Conservation (phyloP, 1,140 invertebrate species). For the Drosophila kurseongensis region DNA sequence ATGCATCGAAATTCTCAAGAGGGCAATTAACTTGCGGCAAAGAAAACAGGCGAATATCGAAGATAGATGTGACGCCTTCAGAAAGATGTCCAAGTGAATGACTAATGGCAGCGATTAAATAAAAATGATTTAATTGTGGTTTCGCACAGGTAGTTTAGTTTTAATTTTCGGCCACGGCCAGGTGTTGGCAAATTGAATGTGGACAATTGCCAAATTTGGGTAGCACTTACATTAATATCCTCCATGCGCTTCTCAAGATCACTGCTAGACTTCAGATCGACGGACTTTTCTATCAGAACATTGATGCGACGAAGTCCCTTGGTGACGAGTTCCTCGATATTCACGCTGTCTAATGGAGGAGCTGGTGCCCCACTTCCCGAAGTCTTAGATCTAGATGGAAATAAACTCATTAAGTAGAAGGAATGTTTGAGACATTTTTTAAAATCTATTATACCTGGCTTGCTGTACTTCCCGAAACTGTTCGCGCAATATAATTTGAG, state of each 20-base stretch:
- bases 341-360: slow-evolving; percentile 64
- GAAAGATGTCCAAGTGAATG: slow-evolving; percentile 27
- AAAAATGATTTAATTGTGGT: slow-evolving; percentile 31
- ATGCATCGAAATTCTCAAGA: slow-evolving; percentile 65
- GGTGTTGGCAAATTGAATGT: slow-evolving; percentile 17
- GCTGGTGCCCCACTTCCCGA: slow-evolving; percentile 39
- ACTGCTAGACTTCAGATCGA: slow-evolving; percentile 70
- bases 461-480: slow-evolving; percentile 83
- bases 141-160: slow-evolving; percentile 23
- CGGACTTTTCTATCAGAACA: slow-evolving; percentile 79
- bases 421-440: background rate
- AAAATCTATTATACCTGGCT: slow-evolving; percentile 56
- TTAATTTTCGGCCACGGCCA: slow-evolving; percentile 9
- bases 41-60: slow-evolving; percentile 17
- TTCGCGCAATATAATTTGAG: slow-evolving; percentile 79
- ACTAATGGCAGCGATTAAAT: slow-evolving; percentile 56
- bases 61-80: slow-evolving; percentile 8
- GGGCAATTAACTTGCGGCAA: slow-evolving; percentile 75
- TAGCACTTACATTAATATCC: slow-evolving; percentile 80
- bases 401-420: background rate
- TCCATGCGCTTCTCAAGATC: slow-evolving; percentile 78
- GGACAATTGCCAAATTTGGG: slow-evolving; percentile 33
- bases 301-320: slow-evolving; percentile 81
- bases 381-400: slow-evolving; percentile 57
- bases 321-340: slow-evolving; percentile 78